Conservation (phyloP, 2,888 invertebrate species). For the Tipula vernalis region DNA sequence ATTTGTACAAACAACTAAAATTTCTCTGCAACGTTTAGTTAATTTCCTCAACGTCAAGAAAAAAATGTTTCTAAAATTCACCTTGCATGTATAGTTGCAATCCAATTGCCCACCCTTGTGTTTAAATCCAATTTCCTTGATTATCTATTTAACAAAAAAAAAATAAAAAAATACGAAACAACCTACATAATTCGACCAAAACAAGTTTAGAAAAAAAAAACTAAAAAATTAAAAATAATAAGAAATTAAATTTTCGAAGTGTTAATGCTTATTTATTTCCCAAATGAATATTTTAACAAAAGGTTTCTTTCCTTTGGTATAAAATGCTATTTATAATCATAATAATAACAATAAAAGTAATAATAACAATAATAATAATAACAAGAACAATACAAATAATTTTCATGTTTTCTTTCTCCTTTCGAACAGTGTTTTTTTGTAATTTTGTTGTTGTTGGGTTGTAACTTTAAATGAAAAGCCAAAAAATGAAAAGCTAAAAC, state of each 20-base stretch:
- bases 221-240: not conserved
- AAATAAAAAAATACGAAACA: not conserved
- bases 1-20: no score
- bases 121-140: not conserved
- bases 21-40: no score
- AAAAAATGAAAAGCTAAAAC: not conserved
- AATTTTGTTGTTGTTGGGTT: not conserved
- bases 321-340: not conserved
- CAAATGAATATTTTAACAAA: not conserved
- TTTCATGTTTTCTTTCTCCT: not conserved
- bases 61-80: not conserved
- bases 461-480: not conserved
- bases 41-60: not conserved
- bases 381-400: not conserved
- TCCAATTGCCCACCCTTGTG: not conserved
- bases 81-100: not conserved
- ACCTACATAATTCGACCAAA: not conserved
- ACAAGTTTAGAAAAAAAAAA: not conserved
- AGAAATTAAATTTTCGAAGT: not conserved
- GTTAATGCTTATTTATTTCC: not conserved
- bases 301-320: not conserved
- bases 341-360: not conserved
- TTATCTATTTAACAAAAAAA: not conserved
- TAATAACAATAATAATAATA: not conserved
- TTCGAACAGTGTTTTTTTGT: not conserved